phyloP scores from a whole-genome alignment of 2,888 invertebrate genomes.

The Phyllotreta cruciferae region DNA sequence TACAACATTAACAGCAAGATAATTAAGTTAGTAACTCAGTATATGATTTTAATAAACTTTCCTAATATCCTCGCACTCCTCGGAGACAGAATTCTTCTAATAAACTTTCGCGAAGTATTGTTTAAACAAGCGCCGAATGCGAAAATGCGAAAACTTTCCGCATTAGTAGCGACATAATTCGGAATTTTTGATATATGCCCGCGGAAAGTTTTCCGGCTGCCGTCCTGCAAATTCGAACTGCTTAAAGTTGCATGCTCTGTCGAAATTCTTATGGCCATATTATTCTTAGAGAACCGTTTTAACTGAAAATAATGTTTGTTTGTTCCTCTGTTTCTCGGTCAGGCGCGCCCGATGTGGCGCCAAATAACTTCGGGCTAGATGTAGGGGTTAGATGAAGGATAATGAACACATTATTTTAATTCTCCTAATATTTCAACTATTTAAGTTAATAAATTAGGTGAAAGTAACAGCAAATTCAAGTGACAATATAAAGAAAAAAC shows the following conservation, averaged over 20 bases:
- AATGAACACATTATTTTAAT: too few species aligned
- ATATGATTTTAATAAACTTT: constrained; percentile 12
- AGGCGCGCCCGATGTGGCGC: constrained; percentile 14
- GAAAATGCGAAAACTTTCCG: constrained; percentile 25
- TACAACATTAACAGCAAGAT: too few species aligned
- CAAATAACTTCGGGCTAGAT: constrained; percentile 15
- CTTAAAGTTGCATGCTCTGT: constrained; percentile 16
- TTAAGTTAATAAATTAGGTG: background rate
- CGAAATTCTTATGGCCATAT: constrained; percentile 22
- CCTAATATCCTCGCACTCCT: constrained; percentile 10
- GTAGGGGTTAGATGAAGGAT: too few species aligned
- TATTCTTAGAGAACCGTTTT: constrained; percentile 24
- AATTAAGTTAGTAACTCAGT: too few species aligned
- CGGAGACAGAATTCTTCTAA: constrained; percentile 27
- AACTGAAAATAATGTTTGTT: constrained; percentile 29
- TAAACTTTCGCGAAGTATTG: constrained; percentile 24
- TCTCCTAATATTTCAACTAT: too few species aligned
- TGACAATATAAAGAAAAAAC: background rate
- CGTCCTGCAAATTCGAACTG: constrained; percentile 22
- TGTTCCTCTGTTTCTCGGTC: constrained; percentile 18
- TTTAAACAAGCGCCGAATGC: constrained; percentile 25
- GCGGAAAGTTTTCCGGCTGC: constrained; percentile 14
- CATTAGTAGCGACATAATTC: constrained; percentile 28
- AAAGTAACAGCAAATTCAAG: background rate
- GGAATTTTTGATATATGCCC: constrained; percentile 27